phyloP scores from a whole-genome alignment of 2,113 vertebrate species.

The Heliornis fulica region DNA sequence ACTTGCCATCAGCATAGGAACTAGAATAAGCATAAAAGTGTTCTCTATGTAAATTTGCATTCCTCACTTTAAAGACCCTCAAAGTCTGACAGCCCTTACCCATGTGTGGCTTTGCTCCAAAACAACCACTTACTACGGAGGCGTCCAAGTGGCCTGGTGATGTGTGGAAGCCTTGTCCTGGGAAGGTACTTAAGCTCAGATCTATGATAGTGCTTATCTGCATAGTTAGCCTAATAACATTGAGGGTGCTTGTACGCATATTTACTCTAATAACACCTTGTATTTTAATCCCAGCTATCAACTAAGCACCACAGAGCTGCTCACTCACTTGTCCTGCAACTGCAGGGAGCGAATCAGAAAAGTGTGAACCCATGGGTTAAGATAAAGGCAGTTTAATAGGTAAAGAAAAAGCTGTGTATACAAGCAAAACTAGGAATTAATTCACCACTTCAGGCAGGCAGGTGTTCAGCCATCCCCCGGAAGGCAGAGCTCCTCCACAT shows the following conservation, averaged over 20 bases:
- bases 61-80: neutral
- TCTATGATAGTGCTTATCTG: neutral
- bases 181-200: neutral
- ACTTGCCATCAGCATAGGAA: neutral
- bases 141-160: fast-evolving
- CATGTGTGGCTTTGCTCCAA: neutral
- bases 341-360: too few species aligned
- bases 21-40: neutral
- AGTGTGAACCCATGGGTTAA: too few species aligned
- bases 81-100: neutral
- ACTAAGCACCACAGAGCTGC: too few species aligned
- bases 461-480: too few species aligned
- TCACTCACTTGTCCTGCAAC: too few species aligned
- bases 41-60: neutral
- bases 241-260: neutral
- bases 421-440: too few species aligned
- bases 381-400: too few species aligned
- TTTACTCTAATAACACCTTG: neutral
- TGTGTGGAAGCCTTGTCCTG: neutral
- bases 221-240: fast-evolving
- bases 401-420: too few species aligned
- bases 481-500: too few species aligned
- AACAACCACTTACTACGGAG: fast-evolving
- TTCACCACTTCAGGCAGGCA: too few species aligned
- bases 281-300: too few species aligned